Conservation (phyloP, 2,113 vertebrate genomes). For the Sciurus niger region DNA sequence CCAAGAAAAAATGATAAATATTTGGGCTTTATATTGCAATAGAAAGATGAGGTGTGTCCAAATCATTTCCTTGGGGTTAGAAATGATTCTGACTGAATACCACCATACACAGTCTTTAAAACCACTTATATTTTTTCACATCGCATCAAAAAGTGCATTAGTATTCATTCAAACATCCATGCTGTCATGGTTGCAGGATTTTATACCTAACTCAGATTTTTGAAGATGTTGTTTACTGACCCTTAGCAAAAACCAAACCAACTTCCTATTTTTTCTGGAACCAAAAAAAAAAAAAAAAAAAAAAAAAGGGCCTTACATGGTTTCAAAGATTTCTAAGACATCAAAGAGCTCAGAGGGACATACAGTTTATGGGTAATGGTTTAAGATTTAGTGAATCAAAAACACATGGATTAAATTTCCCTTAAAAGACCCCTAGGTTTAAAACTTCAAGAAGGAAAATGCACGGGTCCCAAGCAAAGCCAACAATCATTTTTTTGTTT, state of each 20-base stretch:
- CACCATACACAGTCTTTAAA: slow-evolving; percentile 51
- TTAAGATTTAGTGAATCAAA: slow-evolving; percentile 81
- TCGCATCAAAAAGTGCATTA: slow-evolving; percentile 58
- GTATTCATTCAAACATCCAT: slow-evolving; percentile 43
- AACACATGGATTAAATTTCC: slow-evolving; percentile 84
- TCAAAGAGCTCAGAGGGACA: slow-evolving; percentile 79
- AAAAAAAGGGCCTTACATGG: slow-evolving; percentile 64
- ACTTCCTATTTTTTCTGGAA: slow-evolving; percentile 78
- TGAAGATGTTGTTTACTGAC: slow-evolving; percentile 71
- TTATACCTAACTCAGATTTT: slow-evolving; percentile 67
- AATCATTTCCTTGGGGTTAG: slow-evolving; percentile 38
- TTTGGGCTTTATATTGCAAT: slow-evolving; percentile 69
- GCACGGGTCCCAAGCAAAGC: slow-evolving; percentile 51
- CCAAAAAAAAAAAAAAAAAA: no score
- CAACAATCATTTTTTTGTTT: slow-evolving; percentile 27
- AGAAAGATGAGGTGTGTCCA: slow-evolving; percentile 30
- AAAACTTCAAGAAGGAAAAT: slow-evolving; percentile 75
- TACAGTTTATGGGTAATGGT: slow-evolving; percentile 79
- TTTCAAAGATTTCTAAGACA: slow-evolving; percentile 81
- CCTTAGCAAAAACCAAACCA: slow-evolving; percentile 64
- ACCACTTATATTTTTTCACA: slow-evolving; percentile 57
- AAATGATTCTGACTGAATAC: slow-evolving; percentile 36
- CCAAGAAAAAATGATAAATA: slow-evolving; percentile 72
- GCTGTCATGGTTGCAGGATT: slow-evolving; percentile 63
- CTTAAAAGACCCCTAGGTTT: slow-evolving; percentile 78